Evolutionary conservation across 2,113 vertebrate genomes (phyloP).

Genomic region (Rhea pennata): DNA sequence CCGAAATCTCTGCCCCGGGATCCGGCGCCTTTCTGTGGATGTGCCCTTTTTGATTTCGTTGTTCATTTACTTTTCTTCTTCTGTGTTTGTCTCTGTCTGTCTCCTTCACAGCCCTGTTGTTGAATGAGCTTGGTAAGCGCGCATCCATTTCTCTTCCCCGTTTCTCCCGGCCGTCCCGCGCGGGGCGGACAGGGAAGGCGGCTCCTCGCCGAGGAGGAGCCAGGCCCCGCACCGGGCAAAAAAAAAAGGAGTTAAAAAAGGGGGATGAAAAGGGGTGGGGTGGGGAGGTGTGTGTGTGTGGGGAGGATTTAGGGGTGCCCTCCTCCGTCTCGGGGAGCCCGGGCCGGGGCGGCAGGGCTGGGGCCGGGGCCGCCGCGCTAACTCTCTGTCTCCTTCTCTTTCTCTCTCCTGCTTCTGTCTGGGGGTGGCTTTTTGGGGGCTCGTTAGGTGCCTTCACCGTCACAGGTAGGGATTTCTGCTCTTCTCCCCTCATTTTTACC

Average conservation of each 20-base stretch:
- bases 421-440: conserved; percentile 30
- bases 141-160: conserved; percentile 76
- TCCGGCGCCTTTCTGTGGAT: conserved; percentile 78
- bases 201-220: too few relatives aligned
- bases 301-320: too few relatives aligned
- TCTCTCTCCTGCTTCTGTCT: conserved; percentile 6
- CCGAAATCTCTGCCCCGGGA: conserved; percentile 57
- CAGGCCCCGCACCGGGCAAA: too few relatives aligned
- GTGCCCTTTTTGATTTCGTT: conserved; percentile 78
- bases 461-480: conserved; percentile 81
- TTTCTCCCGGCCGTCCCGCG: conserved; percentile 43
- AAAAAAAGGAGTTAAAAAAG: too few relatives aligned
- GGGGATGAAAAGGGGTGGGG: too few relatives aligned
- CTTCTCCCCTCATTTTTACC: background rate
- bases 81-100: conserved; percentile 85
- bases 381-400: conserved; percentile 38
- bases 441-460: conserved; percentile 84
- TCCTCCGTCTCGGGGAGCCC: background rate
- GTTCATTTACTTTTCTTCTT: conserved; percentile 86
- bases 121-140: conserved; percentile 89
- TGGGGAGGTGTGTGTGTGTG: too few relatives aligned
- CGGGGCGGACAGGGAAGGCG: background rate
- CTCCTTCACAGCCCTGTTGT: conserved; percentile 86
- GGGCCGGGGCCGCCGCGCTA: conserved; percentile 21
- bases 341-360: too few relatives aligned